phyloP scores from a whole-genome alignment of 2,797 vertebrate species.

The Decapterus maruadsi region DNA sequence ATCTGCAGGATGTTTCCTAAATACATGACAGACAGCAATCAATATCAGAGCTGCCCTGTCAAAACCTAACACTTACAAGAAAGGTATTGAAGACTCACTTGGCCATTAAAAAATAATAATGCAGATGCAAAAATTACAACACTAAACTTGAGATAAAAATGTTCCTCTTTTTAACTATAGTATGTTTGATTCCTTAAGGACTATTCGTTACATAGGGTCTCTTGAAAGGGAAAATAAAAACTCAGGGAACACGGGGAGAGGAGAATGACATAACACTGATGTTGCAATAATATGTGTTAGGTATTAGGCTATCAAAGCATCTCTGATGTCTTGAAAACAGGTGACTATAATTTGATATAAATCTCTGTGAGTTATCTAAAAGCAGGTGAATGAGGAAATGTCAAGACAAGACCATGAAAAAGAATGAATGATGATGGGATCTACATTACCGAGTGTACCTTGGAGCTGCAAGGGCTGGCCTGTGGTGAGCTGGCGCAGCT shows the following conservation, averaged over 20 bases:
- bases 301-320: background rate
- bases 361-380: background rate
- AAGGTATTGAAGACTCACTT: background rate
- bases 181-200: background rate
- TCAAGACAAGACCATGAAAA: constrained; percentile 13
- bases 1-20: constrained; percentile 98
- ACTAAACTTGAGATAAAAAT: background rate
- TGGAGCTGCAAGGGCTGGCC: constrained; percentile 98
- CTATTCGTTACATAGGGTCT: background rate
- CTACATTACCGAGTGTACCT: constrained; percentile 89
- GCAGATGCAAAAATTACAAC: background rate
- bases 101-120: background rate
- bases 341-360: background rate
- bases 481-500: constrained; percentile 97
- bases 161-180: background rate
- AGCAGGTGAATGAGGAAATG: background rate
- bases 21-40: constrained; percentile 31
- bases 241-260: background rate
- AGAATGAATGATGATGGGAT: constrained; percentile 51
- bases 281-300: background rate
- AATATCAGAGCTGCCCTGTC: background rate
- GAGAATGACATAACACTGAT: background rate
- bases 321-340: background rate
- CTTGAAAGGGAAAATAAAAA: background rate
- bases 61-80: background rate